These are phyloP conservation scores for Tautogolabrus adspersus DNA, from an alignment of 2,113 vertebrate genomes.

Conservation along the genomic window DNA sequence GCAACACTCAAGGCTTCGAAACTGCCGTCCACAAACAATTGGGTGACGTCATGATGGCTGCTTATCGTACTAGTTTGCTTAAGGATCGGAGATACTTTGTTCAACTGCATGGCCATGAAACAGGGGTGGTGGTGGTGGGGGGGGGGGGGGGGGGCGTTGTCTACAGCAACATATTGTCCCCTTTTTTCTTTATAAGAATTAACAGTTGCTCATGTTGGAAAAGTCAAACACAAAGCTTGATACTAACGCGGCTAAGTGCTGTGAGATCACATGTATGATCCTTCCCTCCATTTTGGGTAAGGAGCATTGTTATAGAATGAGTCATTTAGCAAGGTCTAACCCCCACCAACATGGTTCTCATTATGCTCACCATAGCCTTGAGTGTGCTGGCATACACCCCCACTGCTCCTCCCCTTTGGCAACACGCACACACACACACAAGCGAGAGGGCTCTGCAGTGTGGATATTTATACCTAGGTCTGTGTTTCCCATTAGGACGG, in stretches of 20 bases:
- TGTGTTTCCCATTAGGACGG: conserved; percentile 73
- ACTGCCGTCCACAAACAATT: too few relatives aligned
- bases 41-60: too few relatives aligned
- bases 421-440: conserved; percentile 6
- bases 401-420: conserved; percentile 52
- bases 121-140: too few relatives aligned
- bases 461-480: conserved; percentile 70
- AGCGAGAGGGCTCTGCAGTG: conserved; percentile 28
- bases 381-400: conserved; percentile 42
- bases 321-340: conserved; percentile 53
- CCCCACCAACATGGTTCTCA: conserved; percentile 62
- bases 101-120: too few relatives aligned
- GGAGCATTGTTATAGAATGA: conserved; percentile 62
- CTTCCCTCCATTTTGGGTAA: conserved; percentile 42
- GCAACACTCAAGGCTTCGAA: too few relatives aligned
- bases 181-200: background rate
- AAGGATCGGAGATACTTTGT: too few relatives aligned
- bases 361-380: conserved; percentile 62
- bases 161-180: background rate
- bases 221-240: conserved; percentile 20
- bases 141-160: too few relatives aligned
- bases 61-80: too few relatives aligned
- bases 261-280: conserved; percentile 42
- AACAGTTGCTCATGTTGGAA: background rate
- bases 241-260: background rate